Evolutionary conservation across 2,797 vertebrate genomes (phyloP).

Genomic region (Halcyon leucocephala): DNA sequence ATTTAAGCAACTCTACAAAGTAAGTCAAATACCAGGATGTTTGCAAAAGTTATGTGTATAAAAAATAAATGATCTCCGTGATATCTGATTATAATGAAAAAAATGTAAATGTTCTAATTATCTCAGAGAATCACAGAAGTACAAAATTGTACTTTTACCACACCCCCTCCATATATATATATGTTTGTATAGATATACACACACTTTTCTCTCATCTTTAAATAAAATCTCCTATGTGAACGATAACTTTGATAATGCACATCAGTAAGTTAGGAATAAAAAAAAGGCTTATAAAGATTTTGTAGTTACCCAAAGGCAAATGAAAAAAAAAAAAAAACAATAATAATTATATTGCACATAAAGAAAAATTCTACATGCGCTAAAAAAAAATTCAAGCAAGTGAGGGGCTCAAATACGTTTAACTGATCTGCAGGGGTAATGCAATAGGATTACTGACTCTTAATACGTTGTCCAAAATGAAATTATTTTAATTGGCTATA

Average conservation of each 20-base stretch:
- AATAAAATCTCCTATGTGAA: background rate
- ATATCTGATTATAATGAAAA: background rate
- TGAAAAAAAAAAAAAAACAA: too few relatives aligned
- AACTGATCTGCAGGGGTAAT: background rate
- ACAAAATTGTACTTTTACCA: background rate
- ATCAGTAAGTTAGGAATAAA: background rate
- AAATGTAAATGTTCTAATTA: background rate
- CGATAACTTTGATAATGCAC: background rate
- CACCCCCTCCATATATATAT: too few relatives aligned
- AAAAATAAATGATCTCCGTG: background rate
- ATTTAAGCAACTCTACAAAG: background rate
- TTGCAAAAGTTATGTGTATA: background rate
- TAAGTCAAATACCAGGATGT: background rate
- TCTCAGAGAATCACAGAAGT: background rate
- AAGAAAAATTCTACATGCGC: background rate
- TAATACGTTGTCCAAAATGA: background rate
- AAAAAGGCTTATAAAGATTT: background rate
- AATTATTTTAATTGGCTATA: background rate
- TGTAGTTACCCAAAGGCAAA: background rate
- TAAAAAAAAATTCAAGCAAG: background rate
- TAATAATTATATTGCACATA: background rate
- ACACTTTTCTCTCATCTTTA: background rate
- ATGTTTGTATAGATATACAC: background rate
- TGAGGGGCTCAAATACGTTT: background rate
- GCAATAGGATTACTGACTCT: background rate